Evolutionary conservation across 1,140 invertebrate species (phyloP).

Genomic region (Caenorhabditis latens): DNA sequence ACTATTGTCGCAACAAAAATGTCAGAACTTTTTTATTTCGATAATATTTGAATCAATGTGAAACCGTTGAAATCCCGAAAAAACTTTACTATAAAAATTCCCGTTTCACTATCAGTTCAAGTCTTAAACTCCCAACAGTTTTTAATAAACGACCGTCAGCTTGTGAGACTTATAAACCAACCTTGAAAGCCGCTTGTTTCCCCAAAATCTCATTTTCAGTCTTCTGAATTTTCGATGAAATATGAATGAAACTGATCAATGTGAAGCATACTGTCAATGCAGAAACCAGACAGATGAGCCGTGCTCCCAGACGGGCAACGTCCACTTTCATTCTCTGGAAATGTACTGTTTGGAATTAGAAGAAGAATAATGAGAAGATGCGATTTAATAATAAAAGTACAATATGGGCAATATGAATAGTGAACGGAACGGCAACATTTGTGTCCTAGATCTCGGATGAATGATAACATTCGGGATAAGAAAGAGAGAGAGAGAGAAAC

Average conservation of each 20-base stretch:
- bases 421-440: not conserved
- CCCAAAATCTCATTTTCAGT: conserved; percentile 33
- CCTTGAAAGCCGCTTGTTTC: conserved; percentile 29
- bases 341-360: not conserved
- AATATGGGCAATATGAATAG: conserved; percentile 1
- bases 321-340: not conserved
- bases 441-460: not conserved
- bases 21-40: too few relatives aligned
- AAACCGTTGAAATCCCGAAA: too few relatives aligned
- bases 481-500: not conserved
- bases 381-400: not conserved
- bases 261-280: not conserved
- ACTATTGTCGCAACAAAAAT: too few relatives aligned
- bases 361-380: not conserved
- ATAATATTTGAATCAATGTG: too few relatives aligned
- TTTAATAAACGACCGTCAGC: too few relatives aligned
- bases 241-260: conserved; percentile 6
- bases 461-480: not conserved
- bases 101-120: too few relatives aligned
- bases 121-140: too few relatives aligned
- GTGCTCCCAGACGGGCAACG: conserved; percentile 14
- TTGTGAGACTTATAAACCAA: not conserved
- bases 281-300: conserved; percentile 6
- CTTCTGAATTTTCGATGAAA: conserved; percentile 44
- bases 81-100: too few relatives aligned